Base-by-base conservation (phyloP, 2,888 invertebrate species). In the Tetanocera ferruginea region DNA sequence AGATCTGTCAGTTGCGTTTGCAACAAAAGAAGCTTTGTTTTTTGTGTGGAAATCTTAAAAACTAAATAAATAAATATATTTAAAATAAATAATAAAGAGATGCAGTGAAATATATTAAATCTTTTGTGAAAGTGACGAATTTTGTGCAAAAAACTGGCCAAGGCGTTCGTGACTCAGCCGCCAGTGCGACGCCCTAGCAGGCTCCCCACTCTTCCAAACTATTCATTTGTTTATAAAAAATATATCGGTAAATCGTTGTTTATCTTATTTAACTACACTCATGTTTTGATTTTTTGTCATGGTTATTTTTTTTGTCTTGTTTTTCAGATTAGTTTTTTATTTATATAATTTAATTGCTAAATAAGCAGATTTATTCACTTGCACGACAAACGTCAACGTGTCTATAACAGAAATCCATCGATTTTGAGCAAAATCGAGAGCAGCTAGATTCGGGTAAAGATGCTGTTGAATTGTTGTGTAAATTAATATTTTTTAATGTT, bases 321-420 rank as follows among this genome's bases (percentile, higher is more conserved):
- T 64, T 64, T 34, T 5, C n/a, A 31, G n/a, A n/a, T 28, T 28
- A 64, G 14, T 2, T n/a, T 64, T 76, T 37, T 55, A 43, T 28
- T 37, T 49, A 23, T 76, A 23, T 37, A 2, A 80, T 78, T 70
- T 73, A 70, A 70, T 76, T 57, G 23, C 14, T 11, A 25, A 11
- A 9, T 52, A 60, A 78, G 62, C 76, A 67, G 74, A 79, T 79
- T 78, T 71, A 75, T 79, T 52, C 57, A 76, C 74, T 73, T 72
- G 57, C 23, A 11, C 43, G 55, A 6, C 64, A 5, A n/a, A 37
- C 51, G 17, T 52, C n/a, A 14, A 25, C 31, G 66, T 66, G 66
- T 75, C 66, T 75, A 66, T 75, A 75, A 75, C 31, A 66, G 64
- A 31, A 74, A 55, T n/a, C n/a, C 52, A 75, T 75, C 75, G 75